A percentile compares a stretch with the other conserved stretches of the same genome.
These are phyloP conservation scores for Norana najaformis DNA, from an alignment of 2,888 invertebrate species.

Conservation along the genomic window DNA sequence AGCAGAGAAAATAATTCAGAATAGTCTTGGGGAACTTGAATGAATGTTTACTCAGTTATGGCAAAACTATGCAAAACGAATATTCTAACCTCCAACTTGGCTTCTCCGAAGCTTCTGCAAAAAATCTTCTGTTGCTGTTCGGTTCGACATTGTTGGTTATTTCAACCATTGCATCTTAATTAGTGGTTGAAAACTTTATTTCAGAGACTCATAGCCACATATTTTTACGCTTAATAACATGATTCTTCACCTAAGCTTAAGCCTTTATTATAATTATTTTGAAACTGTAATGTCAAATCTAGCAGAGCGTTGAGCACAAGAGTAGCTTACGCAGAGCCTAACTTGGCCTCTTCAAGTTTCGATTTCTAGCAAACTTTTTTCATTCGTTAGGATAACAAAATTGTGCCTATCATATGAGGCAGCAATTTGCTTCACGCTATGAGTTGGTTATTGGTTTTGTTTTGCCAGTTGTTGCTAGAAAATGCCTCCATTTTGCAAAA, in stretches of 20 bases:
- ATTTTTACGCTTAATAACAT: not conserved
- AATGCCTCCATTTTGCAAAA: not conserved
- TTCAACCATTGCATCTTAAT: not conserved
- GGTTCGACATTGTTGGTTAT: not conserved
- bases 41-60: too few relatives aligned
- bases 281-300: too few relatives aligned
- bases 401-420: not conserved
- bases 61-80: too few relatives aligned
- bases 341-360: not conserved
- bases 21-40: too few relatives aligned
- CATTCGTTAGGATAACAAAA: not conserved
- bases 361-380: too few relatives aligned
- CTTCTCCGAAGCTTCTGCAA: too few relatives aligned
- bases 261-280: not conserved
- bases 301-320: too few relatives aligned
- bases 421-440: not conserved
- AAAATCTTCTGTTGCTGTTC: not conserved
- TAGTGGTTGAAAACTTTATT: not conserved
- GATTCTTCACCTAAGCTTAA: not conserved
- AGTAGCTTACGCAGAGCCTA: not conserved
- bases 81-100: too few relatives aligned
- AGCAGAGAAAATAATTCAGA: too few relatives aligned
- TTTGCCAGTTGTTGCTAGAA: not conserved
- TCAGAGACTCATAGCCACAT: too few relatives aligned
- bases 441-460: not conserved